Percentiles rank a stretch among this genome's conserved stretches.
These are phyloP conservation scores for Eretmochelys imbricata DNA, from an alignment of 2,113 vertebrate genomes.

Conservation along the genomic window DNA sequence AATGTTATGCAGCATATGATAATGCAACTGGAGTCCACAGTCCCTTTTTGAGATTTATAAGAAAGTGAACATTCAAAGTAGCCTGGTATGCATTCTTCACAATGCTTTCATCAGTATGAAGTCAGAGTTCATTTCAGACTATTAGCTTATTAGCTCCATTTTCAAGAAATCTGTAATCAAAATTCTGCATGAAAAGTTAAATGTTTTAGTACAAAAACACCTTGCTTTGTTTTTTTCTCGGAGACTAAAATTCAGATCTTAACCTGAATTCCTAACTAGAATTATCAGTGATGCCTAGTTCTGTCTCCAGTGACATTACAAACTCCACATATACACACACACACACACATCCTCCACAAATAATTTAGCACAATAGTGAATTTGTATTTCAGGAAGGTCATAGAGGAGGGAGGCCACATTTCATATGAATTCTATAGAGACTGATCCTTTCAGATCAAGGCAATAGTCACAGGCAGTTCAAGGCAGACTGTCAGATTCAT, in stretches of 20 bases:
- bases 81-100: fast-evolving
- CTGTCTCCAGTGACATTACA: neutral
- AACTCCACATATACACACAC: fast-evolving
- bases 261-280: neutral
- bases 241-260: neutral
- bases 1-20: neutral
- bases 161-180: neutral
- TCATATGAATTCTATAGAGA: neutral
- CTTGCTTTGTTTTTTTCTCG: neutral
- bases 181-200: neutral
- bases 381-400: neutral
- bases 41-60: neutral
- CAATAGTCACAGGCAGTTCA: neutral
- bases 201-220: neutral
- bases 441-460: fast-evolving
- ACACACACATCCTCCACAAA: neutral
- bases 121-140: neutral
- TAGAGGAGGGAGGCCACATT: neutral
- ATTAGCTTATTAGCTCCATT: neutral
- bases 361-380: neutral
- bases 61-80: neutral
- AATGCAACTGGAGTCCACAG: fast-evolving
- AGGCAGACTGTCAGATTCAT: neutral
- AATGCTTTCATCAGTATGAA: neutral
- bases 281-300: neutral